A percentile compares a stretch with the other conserved stretches of the same genome.
Evolutionary conservation across 2,797 vertebrate species (phyloP).

Genomic region (Toxotes lorentzi): DNA sequence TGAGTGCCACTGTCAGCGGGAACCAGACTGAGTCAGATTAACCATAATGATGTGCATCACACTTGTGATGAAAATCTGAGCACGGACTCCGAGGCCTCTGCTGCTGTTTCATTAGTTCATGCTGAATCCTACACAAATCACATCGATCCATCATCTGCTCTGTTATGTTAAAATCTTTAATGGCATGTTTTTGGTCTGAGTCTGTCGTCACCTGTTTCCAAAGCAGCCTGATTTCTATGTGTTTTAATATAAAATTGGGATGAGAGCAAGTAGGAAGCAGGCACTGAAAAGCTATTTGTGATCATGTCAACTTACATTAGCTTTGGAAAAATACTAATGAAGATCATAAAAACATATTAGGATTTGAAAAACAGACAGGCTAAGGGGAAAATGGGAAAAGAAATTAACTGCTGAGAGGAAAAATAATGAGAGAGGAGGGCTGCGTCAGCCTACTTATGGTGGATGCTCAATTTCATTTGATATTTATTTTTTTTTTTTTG

Average conservation of each 20-base stretch:
- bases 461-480: constrained; percentile 11
- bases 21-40: constrained; percentile 72
- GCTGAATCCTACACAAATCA: constrained; percentile 9
- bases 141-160: neutral
- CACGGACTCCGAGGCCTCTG: constrained; percentile 5
- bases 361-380: neutral
- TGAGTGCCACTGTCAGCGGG: constrained; percentile 54
- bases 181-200: neutral
- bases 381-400: neutral
- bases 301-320: neutral
- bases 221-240: neutral
- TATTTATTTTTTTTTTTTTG: constrained; percentile 14
- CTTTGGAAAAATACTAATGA: constrained; percentile 9
- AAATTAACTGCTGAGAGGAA: constrained; percentile 1
- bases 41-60: constrained; percentile 69
- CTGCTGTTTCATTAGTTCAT: constrained; percentile 25
- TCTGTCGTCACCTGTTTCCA: neutral
- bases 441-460: constrained; percentile 15
- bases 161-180: neutral
- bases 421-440: constrained; percentile 19
- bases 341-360: neutral
- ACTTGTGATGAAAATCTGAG: constrained; percentile 53
- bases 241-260: neutral
- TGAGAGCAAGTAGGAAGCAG: neutral
- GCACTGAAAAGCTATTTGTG: constrained; percentile 10